A percentile compares a stretch with the other conserved stretches of the same genome.
These are phyloP conservation scores for Mythimna albipuncta DNA, from an alignment of 2,888 invertebrate genomes.

Conservation along the genomic window DNA sequence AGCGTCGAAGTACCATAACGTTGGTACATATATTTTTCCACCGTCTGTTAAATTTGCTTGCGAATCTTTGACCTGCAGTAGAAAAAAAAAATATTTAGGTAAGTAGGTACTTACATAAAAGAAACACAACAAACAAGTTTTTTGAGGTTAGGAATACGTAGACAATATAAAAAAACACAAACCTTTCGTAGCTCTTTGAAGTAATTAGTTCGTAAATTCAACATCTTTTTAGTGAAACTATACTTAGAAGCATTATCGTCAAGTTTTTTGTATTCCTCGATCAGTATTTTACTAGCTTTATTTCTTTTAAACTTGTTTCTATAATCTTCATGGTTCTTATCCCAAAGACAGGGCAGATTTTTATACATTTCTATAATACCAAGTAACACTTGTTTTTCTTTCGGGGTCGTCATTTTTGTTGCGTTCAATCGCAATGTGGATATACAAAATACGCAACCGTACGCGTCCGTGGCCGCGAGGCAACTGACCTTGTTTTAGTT, in stretches of 20 bases:
- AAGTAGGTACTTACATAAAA: too few species aligned
- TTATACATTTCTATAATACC: constrained; percentile 36
- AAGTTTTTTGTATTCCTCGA: constrained; percentile 19
- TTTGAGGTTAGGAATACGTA: constrained; percentile 5
- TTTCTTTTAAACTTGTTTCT: constrained; percentile 14
- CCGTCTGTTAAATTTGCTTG: background rate
- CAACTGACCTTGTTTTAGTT: constrained; percentile 37
- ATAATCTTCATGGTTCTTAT: constrained; percentile 31
- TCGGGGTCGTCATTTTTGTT: constrained; percentile 9
- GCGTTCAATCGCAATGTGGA: too few species aligned
- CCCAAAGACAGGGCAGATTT: constrained; percentile 27
- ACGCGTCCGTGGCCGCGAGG: constrained; percentile 14
- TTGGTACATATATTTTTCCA: constrained; percentile 20
- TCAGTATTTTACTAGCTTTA: constrained; percentile 6
- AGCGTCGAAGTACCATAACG: constrained; percentile 34
- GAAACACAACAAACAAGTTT: background rate
- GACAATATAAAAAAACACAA: background rate
- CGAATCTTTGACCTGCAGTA: constrained; percentile 17
- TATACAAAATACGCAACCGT: background rate
- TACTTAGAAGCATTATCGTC: constrained; percentile 11
- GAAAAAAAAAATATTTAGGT: background rate
- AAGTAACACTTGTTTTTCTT: constrained; percentile 28
- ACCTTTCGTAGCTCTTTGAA: constrained; percentile 36
- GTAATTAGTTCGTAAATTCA: constrained; percentile 39
- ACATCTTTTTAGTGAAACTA: constrained; percentile 27